Base-by-base conservation (phyloP, 2,113 vertebrate species). In the Mustelus asterias region DNA sequence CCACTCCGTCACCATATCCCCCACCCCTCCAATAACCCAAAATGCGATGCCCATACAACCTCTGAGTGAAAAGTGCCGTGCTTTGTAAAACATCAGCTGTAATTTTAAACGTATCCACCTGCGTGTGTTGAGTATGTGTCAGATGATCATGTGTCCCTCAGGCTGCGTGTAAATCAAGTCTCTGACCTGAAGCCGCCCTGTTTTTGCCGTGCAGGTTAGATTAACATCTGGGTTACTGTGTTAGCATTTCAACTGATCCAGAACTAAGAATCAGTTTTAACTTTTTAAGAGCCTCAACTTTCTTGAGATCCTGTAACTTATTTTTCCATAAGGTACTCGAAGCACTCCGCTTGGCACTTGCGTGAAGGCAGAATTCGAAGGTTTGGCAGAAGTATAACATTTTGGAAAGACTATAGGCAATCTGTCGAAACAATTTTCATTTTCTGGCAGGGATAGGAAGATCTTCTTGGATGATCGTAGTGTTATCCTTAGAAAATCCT, bases 341-440 rank as follows among this genome's bases (percentile, higher is more conserved):
- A 60, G 54, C 54, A 63, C 48, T 90, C 16, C 58, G 14, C 54
- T 90, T 90, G 29, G 88, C 88, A 58, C 24, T 16, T 33, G 26
- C 54, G 0, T 29, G 54, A 58, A 33, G 14, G 54, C 11, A 90
- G 54, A 90, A 90, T 90, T 60, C 29, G 29, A 33, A 29, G 54
- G 88, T 33, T 63, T 90, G 88, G 88, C 88, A n/a, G 26, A 60
- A 29, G 26, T 33, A 58, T 18, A 33, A 29, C 14, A 26, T 63
- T 90, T 90, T 58, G 58, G 54, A 60, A 20, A 88, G 88, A 60
- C 60, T 63, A 33, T 5, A 24, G 88, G 20, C 54, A 90, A 90
- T 90, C 88, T 90, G 88, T 90, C 60, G 88, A 90, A 90, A 16
- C 88, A 90, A 58, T 90, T 90, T 90, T 29, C 88, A 90, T 90